Evolutionary conservation across 2,888 invertebrate genomes (phyloP).

Genomic region (Drosophila koepferae): DNA sequence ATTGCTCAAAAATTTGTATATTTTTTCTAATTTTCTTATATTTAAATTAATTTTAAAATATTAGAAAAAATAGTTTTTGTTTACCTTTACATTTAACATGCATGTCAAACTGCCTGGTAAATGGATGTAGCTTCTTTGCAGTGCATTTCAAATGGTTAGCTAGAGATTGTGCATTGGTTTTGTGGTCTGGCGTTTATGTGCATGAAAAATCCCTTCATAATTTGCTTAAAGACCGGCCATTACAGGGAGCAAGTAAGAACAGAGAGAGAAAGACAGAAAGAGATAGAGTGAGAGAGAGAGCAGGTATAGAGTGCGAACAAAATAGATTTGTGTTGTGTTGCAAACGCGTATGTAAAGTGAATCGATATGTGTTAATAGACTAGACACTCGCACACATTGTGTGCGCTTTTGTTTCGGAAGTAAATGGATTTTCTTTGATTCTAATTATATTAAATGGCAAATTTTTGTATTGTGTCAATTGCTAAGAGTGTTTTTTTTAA

Average conservation of each 20-base stretch:
- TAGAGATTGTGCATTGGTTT: conserved; percentile 59
- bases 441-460: conserved; percentile 8
- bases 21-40: too few species aligned
- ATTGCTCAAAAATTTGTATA: not conserved
- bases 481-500: not conserved
- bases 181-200: conserved; percentile 41
- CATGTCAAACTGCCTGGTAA: conserved; percentile 1
- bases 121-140: not conserved
- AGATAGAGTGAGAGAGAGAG: not conserved
- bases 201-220: conserved; percentile 54
- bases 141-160: conserved; percentile 25
- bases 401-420: conserved; percentile 7
- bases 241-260: not conserved
- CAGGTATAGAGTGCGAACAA: not conserved
- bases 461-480: not conserved
- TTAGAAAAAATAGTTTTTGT: too few species aligned
- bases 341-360: conserved; percentile 41
- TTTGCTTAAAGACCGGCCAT: conserved; percentile 45
- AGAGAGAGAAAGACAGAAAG: conserved; percentile 2
- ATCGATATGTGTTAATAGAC: conserved; percentile 53
- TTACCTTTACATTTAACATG: conserved; percentile 1
- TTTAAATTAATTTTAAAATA: too few species aligned
- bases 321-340: conserved; percentile 29
- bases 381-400: conserved; percentile 22
- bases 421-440: conserved; percentile 36